Evolutionary conservation across 2,888 invertebrate genomes (phyloP).

Genomic region (Altica lythri): DNA sequence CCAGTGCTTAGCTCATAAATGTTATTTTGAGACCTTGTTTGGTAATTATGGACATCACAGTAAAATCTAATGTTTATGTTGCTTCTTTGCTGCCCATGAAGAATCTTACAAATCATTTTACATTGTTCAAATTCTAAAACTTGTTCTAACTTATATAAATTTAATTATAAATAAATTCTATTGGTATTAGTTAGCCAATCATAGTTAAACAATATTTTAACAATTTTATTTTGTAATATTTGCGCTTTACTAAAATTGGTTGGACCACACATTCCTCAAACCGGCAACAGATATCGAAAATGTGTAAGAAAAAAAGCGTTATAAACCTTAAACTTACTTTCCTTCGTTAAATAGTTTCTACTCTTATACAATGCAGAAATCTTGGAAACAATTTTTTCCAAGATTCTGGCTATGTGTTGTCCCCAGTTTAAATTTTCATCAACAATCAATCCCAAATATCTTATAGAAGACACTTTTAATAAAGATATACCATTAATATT

Average conservation of each 20-base stretch:
- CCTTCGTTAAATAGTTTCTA: not conserved
- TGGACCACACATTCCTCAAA: not conserved
- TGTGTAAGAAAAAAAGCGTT: not conserved
- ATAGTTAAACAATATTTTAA: not conserved
- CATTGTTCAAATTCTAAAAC: too few species aligned
- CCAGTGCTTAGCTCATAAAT: too few species aligned
- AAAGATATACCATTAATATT: not conserved
- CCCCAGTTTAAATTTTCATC: conserved; percentile 12
- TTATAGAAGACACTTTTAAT: not conserved
- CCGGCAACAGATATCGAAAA: not conserved
- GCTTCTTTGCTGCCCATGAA: too few species aligned
- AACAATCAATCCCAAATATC: conserved; percentile 8
- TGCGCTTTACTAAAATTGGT: not conserved
- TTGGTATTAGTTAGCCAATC: too few species aligned
- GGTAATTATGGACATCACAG: too few species aligned
- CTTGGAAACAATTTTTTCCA: not conserved
- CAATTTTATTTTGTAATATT: not conserved
- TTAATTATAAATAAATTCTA: too few species aligned
- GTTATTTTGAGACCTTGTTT: too few species aligned
- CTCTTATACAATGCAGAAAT: not conserved
- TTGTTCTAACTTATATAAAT: too few species aligned
- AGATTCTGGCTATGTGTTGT: conserved; percentile 1
- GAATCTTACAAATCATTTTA: too few species aligned
- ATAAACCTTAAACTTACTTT: not conserved
- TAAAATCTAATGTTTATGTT: too few species aligned